These are phyloP conservation scores for Aleiodes sp. DNA, from an alignment of 1,140 invertebrate species.

Conservation along the genomic window DNA sequence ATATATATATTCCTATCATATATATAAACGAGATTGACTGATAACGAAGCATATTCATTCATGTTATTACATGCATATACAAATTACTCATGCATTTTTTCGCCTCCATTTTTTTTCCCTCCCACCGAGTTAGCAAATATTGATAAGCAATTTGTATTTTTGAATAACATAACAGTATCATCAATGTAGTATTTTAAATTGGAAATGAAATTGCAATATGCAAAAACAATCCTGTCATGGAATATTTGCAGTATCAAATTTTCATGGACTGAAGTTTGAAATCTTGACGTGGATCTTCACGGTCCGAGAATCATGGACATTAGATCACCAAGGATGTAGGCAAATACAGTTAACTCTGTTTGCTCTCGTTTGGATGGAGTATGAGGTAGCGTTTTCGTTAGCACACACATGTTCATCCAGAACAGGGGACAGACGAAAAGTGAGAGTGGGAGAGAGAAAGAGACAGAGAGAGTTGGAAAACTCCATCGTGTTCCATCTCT, in stretches of 20 bases:
- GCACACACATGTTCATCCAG: not conserved
- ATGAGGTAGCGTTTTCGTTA: conserved; percentile 6
- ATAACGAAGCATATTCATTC: conserved; percentile 5
- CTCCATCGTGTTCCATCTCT: not conserved
- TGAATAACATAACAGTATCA: not conserved
- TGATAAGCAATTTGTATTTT: conserved; percentile 11
- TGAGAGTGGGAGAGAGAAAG: no score
- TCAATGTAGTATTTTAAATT: not conserved
- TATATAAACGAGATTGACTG: not conserved
- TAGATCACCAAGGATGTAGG: conserved; percentile 41
- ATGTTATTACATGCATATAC: not conserved
- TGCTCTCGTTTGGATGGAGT: conserved; percentile 49
- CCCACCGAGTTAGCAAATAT: conserved; percentile 14
- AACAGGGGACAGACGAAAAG: no score
- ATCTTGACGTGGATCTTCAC: not conserved
- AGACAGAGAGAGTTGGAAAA: not conserved
- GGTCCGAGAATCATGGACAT: conserved; percentile 11
- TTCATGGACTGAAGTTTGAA: not conserved
- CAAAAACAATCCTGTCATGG: not conserved
- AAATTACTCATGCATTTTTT: not conserved
- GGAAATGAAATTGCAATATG: not conserved
- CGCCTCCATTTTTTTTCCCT: not conserved
- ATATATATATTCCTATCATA: no score
- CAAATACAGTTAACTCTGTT: conserved; percentile 61
- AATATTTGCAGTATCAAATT: not conserved